phyloP scores from a whole-genome alignment of 1,140 invertebrate species.

The Aphidius ervi region DNA sequence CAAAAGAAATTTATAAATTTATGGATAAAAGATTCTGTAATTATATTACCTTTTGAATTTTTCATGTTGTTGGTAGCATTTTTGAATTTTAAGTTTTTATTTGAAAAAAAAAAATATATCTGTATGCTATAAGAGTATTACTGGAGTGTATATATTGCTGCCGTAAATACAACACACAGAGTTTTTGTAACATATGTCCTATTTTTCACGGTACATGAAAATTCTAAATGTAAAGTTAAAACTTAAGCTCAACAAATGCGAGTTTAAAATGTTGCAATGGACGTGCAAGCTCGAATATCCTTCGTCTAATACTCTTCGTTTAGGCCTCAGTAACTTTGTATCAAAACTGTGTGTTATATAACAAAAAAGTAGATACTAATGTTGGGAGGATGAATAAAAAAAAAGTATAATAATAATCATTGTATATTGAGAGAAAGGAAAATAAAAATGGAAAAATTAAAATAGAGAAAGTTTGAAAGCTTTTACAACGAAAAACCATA shows the following conservation, averaged over 20 bases:
- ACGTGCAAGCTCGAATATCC: constrained; percentile 20
- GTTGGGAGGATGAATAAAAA: constrained; percentile 11
- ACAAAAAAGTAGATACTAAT: constrained; percentile 14
- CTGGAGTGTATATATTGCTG: no score
- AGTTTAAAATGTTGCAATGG: constrained; percentile 40
- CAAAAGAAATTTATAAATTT: no score
- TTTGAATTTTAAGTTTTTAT: no score
- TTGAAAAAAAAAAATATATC: no score
- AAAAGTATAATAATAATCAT: constrained; percentile 1
- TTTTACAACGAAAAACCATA: no score
- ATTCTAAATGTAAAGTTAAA: constrained; percentile 35
- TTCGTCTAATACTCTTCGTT: constrained; percentile 29
- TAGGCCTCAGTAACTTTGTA: constrained; percentile 36
- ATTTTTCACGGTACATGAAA: constrained; percentile 23
- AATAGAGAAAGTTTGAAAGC: constrained; percentile 20
- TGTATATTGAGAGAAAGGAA: constrained; percentile 8
- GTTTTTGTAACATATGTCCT: constrained; percentile 27
- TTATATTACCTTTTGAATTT: neutral
- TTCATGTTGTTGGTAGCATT: neutral
- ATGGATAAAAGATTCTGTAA: no score
- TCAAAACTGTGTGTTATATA: constrained; percentile 30
- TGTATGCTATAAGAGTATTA: no score
- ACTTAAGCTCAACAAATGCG: constrained; percentile 35
- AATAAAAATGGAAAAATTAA: constrained; percentile 22
- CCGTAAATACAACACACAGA: constrained; percentile 8